Conservation (phyloP, 2,888 invertebrate species). For the Pterostichus niger region DNA sequence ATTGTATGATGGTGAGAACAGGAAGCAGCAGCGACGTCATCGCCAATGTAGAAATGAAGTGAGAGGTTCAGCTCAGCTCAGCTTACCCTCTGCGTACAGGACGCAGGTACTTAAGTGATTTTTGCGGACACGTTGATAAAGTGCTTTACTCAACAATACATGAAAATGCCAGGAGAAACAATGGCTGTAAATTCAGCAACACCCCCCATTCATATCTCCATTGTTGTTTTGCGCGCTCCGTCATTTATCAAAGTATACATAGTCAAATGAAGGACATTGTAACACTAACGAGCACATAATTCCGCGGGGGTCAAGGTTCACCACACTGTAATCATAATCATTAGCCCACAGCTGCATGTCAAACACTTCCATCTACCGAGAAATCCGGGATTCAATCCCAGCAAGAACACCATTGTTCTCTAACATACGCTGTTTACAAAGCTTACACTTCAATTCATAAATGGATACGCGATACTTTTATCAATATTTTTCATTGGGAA, state of each 20-base stretch:
- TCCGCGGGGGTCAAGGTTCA: conserved; percentile 55
- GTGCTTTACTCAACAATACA: conserved; percentile 56
- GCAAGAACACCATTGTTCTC: no score
- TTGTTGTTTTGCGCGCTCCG: conserved; percentile 57
- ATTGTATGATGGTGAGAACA: neutral
- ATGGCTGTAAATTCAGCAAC: conserved; percentile 56
- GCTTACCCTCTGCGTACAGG: no score
- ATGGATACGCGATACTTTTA: no score
- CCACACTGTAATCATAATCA: conserved; percentile 7
- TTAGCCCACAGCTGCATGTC: neutral
- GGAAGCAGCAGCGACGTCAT: neutral
- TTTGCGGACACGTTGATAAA: conserved; percentile 40
- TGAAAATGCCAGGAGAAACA: conserved; percentile 53
- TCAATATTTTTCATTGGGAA: no score
- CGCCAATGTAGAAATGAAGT: neutral
- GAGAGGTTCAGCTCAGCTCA: neutral
- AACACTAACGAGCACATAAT: conserved; percentile 58
- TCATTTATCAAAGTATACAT: conserved; percentile 64
- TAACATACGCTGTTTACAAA: no score
- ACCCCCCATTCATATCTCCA: conserved; percentile 42
- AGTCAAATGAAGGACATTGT: conserved; percentile 64
- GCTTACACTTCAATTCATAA: no score
- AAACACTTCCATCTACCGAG: no score
- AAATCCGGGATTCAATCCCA: no score
- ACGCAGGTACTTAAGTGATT: conserved; percentile 47